These are phyloP conservation scores for Holothuria glaberrima DNA, from an alignment of 35 echinoderm and acorn worm genomes.

Conservation along the genomic window DNA sequence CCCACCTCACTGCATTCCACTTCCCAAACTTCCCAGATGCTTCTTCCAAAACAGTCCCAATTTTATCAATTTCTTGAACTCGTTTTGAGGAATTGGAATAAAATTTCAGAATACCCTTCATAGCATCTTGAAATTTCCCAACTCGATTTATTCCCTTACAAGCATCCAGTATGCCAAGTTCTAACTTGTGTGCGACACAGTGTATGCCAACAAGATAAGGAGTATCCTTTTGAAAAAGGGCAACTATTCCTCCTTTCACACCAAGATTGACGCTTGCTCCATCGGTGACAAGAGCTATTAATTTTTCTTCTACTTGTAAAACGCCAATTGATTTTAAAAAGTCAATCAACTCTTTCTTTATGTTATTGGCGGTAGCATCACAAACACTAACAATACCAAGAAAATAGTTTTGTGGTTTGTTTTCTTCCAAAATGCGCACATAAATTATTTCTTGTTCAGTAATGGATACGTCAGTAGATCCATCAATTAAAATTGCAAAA, in stretches of 20 bases:
- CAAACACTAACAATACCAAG: too few relatives aligned
- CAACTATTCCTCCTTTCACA: not conserved
- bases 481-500: conserved; percentile 9
- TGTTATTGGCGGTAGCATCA: conserved; percentile 23
- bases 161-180: conserved; percentile 50
- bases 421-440: not conserved
- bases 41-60: conserved; percentile 22
- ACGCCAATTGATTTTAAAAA: not conserved
- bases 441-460: conserved; percentile 16
- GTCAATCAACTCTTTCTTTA: conserved; percentile 24
- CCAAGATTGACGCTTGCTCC: conserved; percentile 53
- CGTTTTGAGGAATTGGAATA: conserved; percentile 47
- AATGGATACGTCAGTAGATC: not conserved
- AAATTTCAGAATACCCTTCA: conserved; percentile 37
- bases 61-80: conserved; percentile 5
- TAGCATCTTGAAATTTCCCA: conserved; percentile 2
- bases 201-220: conserved; percentile 27
- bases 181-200: conserved; percentile 51
- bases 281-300: conserved; percentile 23
- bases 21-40: conserved; percentile 4
- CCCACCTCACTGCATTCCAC: conserved; percentile 25
- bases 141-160: not conserved
- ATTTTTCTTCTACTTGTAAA: not conserved
- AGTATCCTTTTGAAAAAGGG: conserved; percentile 3
- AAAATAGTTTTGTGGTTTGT: conserved; percentile 10